Base-by-base conservation (phyloP, 2,797 vertebrate genomes). In the Rhinichthys osculus region DNA sequence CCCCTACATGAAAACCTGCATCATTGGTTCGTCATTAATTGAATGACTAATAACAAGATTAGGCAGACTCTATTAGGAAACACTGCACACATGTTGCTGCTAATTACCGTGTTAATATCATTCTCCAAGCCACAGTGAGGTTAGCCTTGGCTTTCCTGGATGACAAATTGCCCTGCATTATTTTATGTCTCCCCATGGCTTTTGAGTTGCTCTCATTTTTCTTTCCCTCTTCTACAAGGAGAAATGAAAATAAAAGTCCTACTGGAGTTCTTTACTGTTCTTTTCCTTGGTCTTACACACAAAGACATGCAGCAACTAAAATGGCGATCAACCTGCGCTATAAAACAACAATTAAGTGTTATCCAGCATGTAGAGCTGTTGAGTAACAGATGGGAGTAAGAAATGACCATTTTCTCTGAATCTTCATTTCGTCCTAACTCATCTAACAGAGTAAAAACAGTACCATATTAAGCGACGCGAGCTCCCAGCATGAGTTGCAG, bases 51-150 rank as follows among this genome's bases (percentile, higher is more conserved):
- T 91, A 89, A 90, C 88, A 86, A 89, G 87, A 91, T 88, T 90
- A 91, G 84, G 90, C 88, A 82, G 85, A 86, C 80, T 87, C 85
- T 80, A 85, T 89, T 89, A 85, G 81, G 70, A 86, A 92, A 88
- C 89, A 85, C 52, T 5, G 82, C 79, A 57, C 81, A 89, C 89
- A 89, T 90, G 90, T 89, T 89, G 89, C 87, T 88, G 44, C 87
- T 91, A 93, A 93, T 92, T 88, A 90, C 59, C 33, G 57, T 82
- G 88, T 87, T 91, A 91, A 92, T 90, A 82, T 87, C 78, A 69
- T 83, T 88, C 74, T 82, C 84, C 79, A 67, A 88, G 82, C 82
- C 52, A 66, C 67, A 87, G 87, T 27, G 82, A 85, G 72, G 81
- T 84, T 82, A 78, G 77, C 85, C 86, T 82, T 81, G 76, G 80